Conservation (phyloP, 2,113 vertebrate species). For the Psophia crepitans region DNA sequence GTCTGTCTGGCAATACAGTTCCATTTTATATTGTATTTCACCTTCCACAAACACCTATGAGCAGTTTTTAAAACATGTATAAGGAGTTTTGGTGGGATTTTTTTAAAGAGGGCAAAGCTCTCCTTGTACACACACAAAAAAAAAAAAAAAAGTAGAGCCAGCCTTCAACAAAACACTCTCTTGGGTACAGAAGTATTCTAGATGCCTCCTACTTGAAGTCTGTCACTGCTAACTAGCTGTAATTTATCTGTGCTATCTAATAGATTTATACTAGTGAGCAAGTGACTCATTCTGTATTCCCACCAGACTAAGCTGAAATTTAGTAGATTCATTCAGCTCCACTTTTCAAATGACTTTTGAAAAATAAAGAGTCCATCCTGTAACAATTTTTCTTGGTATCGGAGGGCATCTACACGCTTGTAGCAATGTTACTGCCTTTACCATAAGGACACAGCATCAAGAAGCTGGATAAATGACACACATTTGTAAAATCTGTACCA, state of each 20-base stretch:
- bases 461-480: neutral
- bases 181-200: neutral
- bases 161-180: neutral
- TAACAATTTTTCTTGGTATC: neutral
- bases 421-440: neutral
- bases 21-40: too few relatives aligned
- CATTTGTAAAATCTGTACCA: neutral
- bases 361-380: neutral
- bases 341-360: neutral
- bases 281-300: neutral
- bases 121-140: neutral
- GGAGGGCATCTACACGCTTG: neutral
- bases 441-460: neutral
- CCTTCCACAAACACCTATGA: neutral
- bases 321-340: neutral
- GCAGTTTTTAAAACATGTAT: neutral
- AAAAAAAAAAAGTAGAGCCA: neutral
- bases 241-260: neutral
- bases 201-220: neutral
- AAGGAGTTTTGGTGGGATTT: accelerated
- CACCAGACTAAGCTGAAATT: neutral
- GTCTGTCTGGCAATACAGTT: neutral
- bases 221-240: neutral
- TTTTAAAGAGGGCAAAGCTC: neutral
- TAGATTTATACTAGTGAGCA: neutral